Base-by-base conservation (phyloP, 2,113 vertebrate genomes). In the Nansenia antarctica region DNA sequence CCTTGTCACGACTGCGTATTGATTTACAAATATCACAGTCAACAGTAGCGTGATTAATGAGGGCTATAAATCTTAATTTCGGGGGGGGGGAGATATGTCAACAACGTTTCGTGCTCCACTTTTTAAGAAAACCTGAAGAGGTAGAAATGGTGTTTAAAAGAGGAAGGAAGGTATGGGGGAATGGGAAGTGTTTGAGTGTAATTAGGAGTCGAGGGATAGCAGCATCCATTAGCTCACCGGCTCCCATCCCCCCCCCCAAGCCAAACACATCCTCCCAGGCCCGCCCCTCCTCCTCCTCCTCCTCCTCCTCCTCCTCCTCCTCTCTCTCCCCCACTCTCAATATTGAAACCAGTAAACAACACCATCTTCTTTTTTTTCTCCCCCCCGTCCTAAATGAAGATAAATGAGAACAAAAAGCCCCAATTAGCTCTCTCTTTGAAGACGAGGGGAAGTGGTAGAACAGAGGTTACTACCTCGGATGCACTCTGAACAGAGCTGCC, bases 381-480 rank as follows among this genome's bases (percentile, higher is more conserved):
- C n/a, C n/a, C n/a, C 63, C 64, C 55, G 74, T 72, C 74, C 73
- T 84, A 87, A 82, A 86, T 85, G 80, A 87, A 87, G 82, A 88
- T 81, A 80, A 90, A 92, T 53, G 77, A 80, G 75, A 67, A 79
- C 59, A 71, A 81, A 55, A 82, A 74, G 76, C 68, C 47, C 68
- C 65, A 78, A 84, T 86, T 84, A 83, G 73, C 61, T 62, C 29
- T 62, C 29, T 60, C 71, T 80, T 78, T 73, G 58, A 79, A 69
- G 67, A 85, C 62, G 72, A 31, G 24, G 72, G 52, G 42, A n/a
- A n/a, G 67, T 62, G 61, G 74, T 65, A 72, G 24, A 54, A 63
- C 31, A 74, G 66, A 58, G 68, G 65, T 65, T 42, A 27, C 26
- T 42, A 37, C 54, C 20, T 20, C 64, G 26, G 62, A 75, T 70